Conservation (phyloP, 2,888 invertebrate genomes). For the Spodoptera littoralis region DNA sequence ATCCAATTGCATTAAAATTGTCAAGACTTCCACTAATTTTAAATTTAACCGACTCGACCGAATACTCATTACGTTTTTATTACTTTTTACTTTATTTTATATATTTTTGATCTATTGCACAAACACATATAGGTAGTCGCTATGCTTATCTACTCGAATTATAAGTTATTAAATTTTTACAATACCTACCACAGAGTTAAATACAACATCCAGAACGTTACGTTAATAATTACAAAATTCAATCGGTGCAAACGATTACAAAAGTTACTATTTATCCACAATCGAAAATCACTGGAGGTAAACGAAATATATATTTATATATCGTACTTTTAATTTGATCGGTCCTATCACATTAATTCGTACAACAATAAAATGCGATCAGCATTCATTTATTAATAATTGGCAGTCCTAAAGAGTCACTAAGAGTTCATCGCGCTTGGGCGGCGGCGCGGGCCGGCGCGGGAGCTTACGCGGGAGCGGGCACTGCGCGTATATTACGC, state of each 20-base stretch:
- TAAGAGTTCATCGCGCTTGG: constrained; percentile 51
- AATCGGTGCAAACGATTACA: constrained; percentile 86
- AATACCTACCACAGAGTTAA: constrained; percentile 85
- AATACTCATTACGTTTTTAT: constrained; percentile 69
- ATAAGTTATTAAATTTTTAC: constrained; percentile 84
- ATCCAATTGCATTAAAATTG: constrained; percentile 74
- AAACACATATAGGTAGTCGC: constrained; percentile 83
- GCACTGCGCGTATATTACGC: neutral
- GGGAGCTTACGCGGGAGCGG: neutral
- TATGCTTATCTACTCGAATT: constrained; percentile 84
- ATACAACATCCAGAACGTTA: constrained; percentile 87
- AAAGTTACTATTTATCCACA: constrained; percentile 75
- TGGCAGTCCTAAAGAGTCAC: constrained; percentile 82
- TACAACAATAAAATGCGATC: constrained; percentile 79
- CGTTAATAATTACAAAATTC: constrained; percentile 86
- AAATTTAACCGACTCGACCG: constrained; percentile 66
- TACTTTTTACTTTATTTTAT: constrained; percentile 62
- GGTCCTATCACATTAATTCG: constrained; percentile 81
- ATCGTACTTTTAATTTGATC: constrained; percentile 74
- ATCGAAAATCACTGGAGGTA: constrained; percentile 71
- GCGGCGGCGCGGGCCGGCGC: constrained; percentile 29
- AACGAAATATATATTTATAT: constrained; percentile 75
- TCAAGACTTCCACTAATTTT: constrained; percentile 74
- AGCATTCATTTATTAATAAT: constrained; percentile 80
- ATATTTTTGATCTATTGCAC: constrained; percentile 83